Evolutionary conservation across 2,888 invertebrate species (phyloP).

Genomic region (Polymixis flavicincta): DNA sequence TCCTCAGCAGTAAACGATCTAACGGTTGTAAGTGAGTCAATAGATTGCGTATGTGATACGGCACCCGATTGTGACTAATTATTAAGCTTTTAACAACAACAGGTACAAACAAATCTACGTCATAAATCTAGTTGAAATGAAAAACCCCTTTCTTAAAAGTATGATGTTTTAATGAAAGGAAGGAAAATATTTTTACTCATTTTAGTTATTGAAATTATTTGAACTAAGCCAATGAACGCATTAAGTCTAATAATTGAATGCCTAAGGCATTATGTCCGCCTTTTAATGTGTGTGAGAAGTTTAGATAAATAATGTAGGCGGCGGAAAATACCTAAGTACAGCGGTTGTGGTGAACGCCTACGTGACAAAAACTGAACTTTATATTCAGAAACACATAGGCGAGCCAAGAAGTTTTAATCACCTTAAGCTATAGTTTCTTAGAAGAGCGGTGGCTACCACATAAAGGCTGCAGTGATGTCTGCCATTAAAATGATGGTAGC

Average conservation of each 20-base stretch:
- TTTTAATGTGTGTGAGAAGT: no score
- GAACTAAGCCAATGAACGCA: no score
- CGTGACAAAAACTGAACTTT: no score
- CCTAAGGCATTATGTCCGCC: no score
- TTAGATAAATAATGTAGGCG: no score
- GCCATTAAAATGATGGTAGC: no score
- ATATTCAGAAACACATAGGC: background rate
- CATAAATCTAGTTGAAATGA: background rate
- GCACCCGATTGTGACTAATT: background rate
- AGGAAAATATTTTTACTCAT: background rate
- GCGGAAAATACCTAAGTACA: no score
- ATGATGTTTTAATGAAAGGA: background rate
- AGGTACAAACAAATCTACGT: background rate
- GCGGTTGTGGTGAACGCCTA: background rate
- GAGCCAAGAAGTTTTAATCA: background rate
- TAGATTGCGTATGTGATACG: background rate
- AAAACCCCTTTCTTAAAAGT: conserved; percentile 3
- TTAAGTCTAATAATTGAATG: no score
- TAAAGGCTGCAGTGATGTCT: no score
- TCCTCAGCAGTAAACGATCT: background rate
- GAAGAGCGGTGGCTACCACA: background rate
- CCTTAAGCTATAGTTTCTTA: background rate
- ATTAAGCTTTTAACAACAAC: background rate
- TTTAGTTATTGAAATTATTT: background rate
- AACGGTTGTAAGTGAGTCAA: conserved; percentile 16